A percentile compares a stretch with the other conserved stretches of the same genome.
Conservation (phyloP, 2,888 invertebrate species). For the Tolmerus cingulatus region DNA sequence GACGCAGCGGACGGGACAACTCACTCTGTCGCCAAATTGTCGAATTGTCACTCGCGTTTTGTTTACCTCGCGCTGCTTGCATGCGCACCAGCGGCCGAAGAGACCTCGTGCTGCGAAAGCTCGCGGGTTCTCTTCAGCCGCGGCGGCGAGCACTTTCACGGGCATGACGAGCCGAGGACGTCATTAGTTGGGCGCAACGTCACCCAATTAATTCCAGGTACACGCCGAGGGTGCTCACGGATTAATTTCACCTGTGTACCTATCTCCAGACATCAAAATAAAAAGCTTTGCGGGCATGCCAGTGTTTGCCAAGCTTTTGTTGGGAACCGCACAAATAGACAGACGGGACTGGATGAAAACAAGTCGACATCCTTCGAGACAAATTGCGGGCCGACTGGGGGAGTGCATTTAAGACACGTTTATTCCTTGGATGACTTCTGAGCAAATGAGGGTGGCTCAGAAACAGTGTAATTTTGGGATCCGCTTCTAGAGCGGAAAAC, state of each 20-base stretch:
- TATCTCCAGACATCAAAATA: background rate
- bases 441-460: background rate
- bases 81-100: constrained; percentile 5
- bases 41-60: background rate
- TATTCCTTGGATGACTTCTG: background rate
- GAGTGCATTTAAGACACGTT: background rate
- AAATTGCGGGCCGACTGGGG: background rate
- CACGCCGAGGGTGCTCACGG: background rate
- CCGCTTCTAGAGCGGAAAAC: background rate
- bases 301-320: constrained; percentile 15
- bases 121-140: background rate
- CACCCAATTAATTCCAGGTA: constrained; percentile 4
- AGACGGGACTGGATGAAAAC: background rate
- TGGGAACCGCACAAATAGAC: constrained; percentile 10
- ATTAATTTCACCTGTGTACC: background rate
- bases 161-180: background rate
- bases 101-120: background rate
- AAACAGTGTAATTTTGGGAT: background rate
- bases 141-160: background rate
- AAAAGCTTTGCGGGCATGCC: constrained; percentile 10
- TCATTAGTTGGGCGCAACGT: background rate
- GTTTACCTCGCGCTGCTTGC: background rate
- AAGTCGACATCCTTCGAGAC: constrained; percentile 9
- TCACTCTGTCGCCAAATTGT: background rate
- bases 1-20: background rate